Base-by-base conservation (phyloP, 1,140 invertebrate species). In the Drosophila mojavensis region DNA sequence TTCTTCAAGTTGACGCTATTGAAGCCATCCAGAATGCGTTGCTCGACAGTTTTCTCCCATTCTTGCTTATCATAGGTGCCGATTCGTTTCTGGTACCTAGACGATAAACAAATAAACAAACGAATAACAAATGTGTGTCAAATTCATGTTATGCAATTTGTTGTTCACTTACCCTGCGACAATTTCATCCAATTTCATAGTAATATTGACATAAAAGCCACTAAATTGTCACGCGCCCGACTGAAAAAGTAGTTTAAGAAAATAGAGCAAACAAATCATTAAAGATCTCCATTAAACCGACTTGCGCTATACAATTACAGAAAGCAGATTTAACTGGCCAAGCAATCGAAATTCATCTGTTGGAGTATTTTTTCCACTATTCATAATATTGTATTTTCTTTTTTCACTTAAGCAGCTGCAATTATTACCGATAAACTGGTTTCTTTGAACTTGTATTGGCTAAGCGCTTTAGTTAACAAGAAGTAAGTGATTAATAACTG, bases 31-130 rank as follows among this genome's bases (percentile, higher is more conserved):
- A 97, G 94, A 78, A 98, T 96, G 79, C 97, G 94, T 91, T 97
- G 96, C 91, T 99, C 98, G 65, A 98, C 95, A 63, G 96, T 97
- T 83, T 96, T 97, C 92, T 99, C 98, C 98, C 98, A 99, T 95
- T 97, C 95, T 92, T 98, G 97, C 91, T 98, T 98, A 93, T 99
- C 98, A 93, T 98, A 98, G 28, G 96, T 97, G 84, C 97, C 97
- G 92, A 99, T 98, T 94, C 98, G 97, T 91, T 97, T 97, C 92
- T 98, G 97, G 94, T 98, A 98, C 96, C 96, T 97, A 72, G 6
- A 6, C 65, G 53, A 63, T 86, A 24, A 20, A 54, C 50, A 13
- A 43, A n/a, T 56, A n/a, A 36, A 66, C 2, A 10, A 10, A 26
- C 13, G 20, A 24, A 24, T 3, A 24, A 24, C 5, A 7, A n/a